These are phyloP conservation scores for Beroe ovata DNA, from an alignment of 37 sponge, comb jelly and placozoan species.

Conservation along the genomic window DNA sequence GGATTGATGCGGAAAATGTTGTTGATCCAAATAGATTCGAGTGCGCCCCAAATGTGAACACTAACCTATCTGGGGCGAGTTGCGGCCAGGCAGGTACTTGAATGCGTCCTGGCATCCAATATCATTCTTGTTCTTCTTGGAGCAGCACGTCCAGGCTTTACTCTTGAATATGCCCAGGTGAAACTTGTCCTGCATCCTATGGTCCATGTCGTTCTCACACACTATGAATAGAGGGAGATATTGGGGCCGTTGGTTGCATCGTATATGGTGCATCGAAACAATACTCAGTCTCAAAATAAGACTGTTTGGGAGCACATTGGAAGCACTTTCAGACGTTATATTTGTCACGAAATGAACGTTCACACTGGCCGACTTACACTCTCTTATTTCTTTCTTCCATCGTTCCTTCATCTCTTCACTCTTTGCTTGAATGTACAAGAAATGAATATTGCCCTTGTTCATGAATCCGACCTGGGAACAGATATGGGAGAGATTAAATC, in stretches of 20 bases:
- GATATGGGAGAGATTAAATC: too few relatives aligned
- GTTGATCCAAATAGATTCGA: too few relatives aligned
- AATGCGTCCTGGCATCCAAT: slow-evolving; percentile 8
- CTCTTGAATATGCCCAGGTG: slow-evolving; percentile 38
- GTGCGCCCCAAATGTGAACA: too few relatives aligned
- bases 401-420: slow-evolving; percentile 18
- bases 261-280: too few relatives aligned
- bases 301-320: too few relatives aligned
- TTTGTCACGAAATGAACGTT: neutral
- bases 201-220: neutral
- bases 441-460: slow-evolving; percentile 6
- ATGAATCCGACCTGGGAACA: slow-evolving; percentile 55
- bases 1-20: too few relatives aligned
- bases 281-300: too few relatives aligned
- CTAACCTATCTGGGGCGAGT: neutral
- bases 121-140: neutral
- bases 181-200: slow-evolving; percentile 29
- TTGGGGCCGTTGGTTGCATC: too few relatives aligned
- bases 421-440: slow-evolving; percentile 46
- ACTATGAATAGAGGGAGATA: too few relatives aligned
- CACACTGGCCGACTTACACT: too few relatives aligned
- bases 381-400: slow-evolving; percentile 17
- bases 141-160: slow-evolving; percentile 5
- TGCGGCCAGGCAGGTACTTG: too few relatives aligned
- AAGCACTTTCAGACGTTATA: too few relatives aligned